These are phyloP conservation scores for Monochamus saltuarius DNA, from an alignment of 1,140 invertebrate genomes.

Conservation along the genomic window DNA sequence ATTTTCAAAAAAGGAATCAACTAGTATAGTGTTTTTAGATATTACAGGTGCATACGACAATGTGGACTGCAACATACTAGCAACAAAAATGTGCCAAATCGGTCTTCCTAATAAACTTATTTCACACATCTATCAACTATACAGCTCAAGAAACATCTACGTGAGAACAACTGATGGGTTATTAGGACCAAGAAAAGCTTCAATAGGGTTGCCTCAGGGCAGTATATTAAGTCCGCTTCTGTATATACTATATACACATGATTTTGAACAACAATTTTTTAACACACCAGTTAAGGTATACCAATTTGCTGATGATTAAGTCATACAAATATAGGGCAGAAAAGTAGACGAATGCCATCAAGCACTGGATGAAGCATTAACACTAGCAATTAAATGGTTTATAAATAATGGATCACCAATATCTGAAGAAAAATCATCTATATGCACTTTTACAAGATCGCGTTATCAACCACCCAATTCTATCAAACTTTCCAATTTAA, in stretches of 20 bases:
- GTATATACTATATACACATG: not conserved
- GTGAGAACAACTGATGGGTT: not conserved
- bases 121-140: not conserved
- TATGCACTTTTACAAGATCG: too few relatives aligned
- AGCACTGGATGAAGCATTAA: too few relatives aligned
- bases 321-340: too few relatives aligned
- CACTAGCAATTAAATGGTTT: too few relatives aligned
- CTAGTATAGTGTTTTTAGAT: not conserved
- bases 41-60: conserved; percentile 5
- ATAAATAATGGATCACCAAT: too few relatives aligned
- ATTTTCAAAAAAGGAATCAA: not conserved
- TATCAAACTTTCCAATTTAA: too few relatives aligned
- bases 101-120: not conserved
- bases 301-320: too few relatives aligned
- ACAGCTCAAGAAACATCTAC: not conserved
- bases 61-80: not conserved
- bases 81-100: not conserved
- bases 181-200: not conserved
- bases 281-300: too few relatives aligned
- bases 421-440: too few relatives aligned
- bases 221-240: not conserved
- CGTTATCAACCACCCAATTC: too few relatives aligned
- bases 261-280: too few relatives aligned
- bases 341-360: too few relatives aligned
- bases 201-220: not conserved